These are phyloP conservation scores for Donacobius atricapilla DNA, from an alignment of 2,113 vertebrate genomes.

Conservation along the genomic window DNA sequence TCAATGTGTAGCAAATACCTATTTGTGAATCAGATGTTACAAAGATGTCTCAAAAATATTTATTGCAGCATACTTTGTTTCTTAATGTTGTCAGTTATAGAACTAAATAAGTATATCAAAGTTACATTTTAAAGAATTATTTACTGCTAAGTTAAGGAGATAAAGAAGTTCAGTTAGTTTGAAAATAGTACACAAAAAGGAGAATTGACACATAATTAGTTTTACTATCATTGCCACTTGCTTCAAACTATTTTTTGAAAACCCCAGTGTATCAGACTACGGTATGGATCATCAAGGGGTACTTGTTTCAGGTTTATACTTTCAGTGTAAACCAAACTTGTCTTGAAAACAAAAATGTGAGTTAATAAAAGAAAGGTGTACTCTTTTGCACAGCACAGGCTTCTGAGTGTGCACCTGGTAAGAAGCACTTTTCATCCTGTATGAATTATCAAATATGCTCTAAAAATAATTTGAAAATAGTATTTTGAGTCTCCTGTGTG, in stretches of 20 bases:
- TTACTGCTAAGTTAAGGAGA: neutral
- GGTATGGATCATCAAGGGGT: neutral
- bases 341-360: neutral
- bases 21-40: neutral
- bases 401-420: neutral
- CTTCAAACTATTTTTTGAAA: neutral
- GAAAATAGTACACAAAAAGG: neutral
- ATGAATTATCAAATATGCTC: neutral
- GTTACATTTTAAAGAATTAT: neutral
- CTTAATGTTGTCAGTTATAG: neutral
- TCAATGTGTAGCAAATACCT: neutral
- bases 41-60: neutral
- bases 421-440: neutral
- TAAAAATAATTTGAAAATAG: neutral
- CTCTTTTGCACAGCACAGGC: neutral
- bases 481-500: neutral
- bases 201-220: neutral
- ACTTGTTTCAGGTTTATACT: neutral
- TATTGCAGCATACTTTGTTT: neutral
- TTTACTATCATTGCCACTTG: neutral
- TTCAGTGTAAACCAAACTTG: neutral
- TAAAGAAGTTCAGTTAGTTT: neutral
- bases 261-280: neutral
- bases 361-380: neutral
- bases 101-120: neutral